These are phyloP conservation scores for Tachina fera DNA, from an alignment of 2,888 invertebrate species.

Conservation along the genomic window DNA sequence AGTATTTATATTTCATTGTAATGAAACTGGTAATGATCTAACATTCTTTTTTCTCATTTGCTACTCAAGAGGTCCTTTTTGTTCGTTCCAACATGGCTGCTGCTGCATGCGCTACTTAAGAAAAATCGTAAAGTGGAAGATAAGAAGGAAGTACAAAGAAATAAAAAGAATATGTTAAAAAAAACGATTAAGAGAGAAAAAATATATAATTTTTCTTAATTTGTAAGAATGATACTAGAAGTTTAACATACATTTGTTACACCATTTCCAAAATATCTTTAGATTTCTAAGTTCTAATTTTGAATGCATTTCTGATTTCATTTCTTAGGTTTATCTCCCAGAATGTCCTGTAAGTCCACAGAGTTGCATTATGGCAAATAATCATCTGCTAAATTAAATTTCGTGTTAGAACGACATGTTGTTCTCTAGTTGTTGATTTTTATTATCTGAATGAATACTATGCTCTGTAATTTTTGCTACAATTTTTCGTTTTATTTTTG, in stretches of 20 bases:
- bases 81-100: conserved; percentile 55
- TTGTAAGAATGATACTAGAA: conserved; percentile 42
- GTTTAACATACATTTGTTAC: conserved; percentile 44
- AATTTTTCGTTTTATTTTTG: too few species aligned
- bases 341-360: too few species aligned
- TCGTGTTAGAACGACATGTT: too few species aligned
- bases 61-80: conserved; percentile 66
- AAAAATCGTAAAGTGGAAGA: conserved; percentile 10
- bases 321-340: too few species aligned
- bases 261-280: conserved; percentile 33
- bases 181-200: conserved; percentile 41
- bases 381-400: too few species aligned
- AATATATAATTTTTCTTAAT: conserved; percentile 20
- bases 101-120: conserved; percentile 34
- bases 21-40: conserved; percentile 69
- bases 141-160: not conserved
- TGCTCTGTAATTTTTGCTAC: too few species aligned
- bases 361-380: too few species aligned
- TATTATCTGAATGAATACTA: too few species aligned
- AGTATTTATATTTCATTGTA: conserved; percentile 55
- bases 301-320: not conserved
- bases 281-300: not conserved
- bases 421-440: too few species aligned
- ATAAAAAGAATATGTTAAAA: not conserved
- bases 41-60: conserved; percentile 23